Evolutionary conservation across 2,888 invertebrate genomes (phyloP).

Genomic region (Caenorhabditis sinica): DNA sequence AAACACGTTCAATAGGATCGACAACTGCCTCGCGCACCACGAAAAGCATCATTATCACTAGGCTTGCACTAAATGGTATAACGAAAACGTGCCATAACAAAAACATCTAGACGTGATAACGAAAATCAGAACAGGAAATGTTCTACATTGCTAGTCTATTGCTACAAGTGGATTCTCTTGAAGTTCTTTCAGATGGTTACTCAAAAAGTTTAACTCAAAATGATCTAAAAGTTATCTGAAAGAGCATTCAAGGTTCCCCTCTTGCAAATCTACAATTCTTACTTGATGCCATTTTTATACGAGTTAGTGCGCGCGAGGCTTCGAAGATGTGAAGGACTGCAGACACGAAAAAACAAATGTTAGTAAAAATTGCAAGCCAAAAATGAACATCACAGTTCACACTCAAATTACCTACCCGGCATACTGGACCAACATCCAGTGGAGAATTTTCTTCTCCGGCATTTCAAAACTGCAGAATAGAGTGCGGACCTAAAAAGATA

Average conservation of each 20-base stretch:
- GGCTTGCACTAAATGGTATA: background rate
- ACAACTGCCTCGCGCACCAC: slow-evolving; percentile 68
- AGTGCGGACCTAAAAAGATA: slow-evolving; percentile 78
- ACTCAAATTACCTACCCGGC: slow-evolving; percentile 78
- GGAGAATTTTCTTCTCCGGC: slow-evolving; percentile 82
- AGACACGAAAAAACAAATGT: slow-evolving; percentile 65
- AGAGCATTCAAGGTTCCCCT: slow-evolving; percentile 8
- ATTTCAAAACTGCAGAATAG: slow-evolving; percentile 83
- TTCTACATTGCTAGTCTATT: background rate
- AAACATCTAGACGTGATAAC: background rate
- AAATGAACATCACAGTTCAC: slow-evolving; percentile 27
- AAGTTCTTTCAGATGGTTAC: background rate
- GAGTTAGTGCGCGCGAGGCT: slow-evolving; percentile 82
- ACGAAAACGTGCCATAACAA: slow-evolving; percentile 20
- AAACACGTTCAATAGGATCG: slow-evolving; percentile 46
- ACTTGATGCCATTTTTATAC: slow-evolving; percentile 82
- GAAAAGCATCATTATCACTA: slow-evolving; percentile 50
- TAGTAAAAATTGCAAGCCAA: slow-evolving; percentile 58
- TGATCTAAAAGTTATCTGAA: background rate
- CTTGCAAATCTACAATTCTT: slow-evolving; percentile 63
- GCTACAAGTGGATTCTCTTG: background rate
- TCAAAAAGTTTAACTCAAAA: no score
- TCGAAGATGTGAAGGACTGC: slow-evolving; percentile 82
- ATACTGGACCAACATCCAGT: slow-evolving; percentile 83
- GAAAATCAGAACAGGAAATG: background rate